These are phyloP conservation scores for Misgurnus anguillicaudatus DNA, from an alignment of 2,113 vertebrate genomes.

Conservation along the genomic window DNA sequence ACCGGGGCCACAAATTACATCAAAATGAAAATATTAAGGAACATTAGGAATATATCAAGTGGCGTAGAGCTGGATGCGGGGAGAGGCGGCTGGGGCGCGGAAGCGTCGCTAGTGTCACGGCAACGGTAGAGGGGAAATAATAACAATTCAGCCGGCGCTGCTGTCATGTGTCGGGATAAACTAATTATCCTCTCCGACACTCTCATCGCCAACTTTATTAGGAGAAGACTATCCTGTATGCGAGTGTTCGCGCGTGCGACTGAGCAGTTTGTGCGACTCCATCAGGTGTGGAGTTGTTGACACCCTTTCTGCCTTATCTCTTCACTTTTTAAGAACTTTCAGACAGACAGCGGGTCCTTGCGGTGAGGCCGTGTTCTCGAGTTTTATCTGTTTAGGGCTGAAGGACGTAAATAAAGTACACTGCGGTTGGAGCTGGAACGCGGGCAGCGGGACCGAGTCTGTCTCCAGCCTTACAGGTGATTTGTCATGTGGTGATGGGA, in stretches of 20 bases:
- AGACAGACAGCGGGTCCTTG: constrained; percentile 35
- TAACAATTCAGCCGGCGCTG: constrained; percentile 87
- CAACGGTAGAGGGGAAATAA: constrained; percentile 85
- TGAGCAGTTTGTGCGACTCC: constrained; percentile 20
- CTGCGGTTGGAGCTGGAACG: constrained; percentile 33
- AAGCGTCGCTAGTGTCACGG: constrained; percentile 84
- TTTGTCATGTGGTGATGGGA: constrained; percentile 79
- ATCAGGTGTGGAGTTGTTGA: constrained; percentile 52
- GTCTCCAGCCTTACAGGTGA: constrained; percentile 73
- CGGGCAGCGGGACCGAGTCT: constrained; percentile 47
- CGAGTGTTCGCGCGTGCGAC: constrained; percentile 33
- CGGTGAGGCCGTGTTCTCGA: constrained; percentile 11
- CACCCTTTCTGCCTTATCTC: constrained; percentile 52
- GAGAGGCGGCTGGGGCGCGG: constrained; percentile 76
- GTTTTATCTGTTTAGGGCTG: constrained; percentile 48
- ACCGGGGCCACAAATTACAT: constrained; percentile 99
- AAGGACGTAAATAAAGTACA: constrained; percentile 52
- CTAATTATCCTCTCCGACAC: constrained; percentile 82
- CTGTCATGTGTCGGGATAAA: constrained; percentile 88
- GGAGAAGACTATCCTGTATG: constrained; percentile 63
- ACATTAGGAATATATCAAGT: constrained; percentile 97
- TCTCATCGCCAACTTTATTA: constrained; percentile 79
- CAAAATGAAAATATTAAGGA: constrained; percentile 99
- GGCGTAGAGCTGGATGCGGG: constrained; percentile 78
- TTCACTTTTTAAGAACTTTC: constrained; percentile 48